phyloP scores from a whole-genome alignment of 1,140 invertebrate species.

The Anoplolepis gracilipes region DNA sequence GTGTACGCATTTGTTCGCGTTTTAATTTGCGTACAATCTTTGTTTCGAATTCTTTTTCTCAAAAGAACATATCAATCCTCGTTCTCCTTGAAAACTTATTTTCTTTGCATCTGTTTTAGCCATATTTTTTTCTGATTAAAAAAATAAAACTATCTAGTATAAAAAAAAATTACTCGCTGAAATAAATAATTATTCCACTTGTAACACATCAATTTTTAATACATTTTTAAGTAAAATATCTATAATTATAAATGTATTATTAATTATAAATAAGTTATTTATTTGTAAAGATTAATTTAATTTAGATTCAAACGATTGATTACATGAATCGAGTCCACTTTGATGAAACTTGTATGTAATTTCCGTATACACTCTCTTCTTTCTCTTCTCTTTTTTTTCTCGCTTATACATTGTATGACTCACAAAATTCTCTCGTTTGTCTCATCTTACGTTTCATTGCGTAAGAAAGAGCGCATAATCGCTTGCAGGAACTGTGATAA shows the following conservation, averaged over 20 bases:
- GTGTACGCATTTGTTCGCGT: conserved; percentile 45
- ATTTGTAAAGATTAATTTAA: neutral
- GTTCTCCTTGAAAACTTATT: neutral
- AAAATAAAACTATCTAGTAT: neutral
- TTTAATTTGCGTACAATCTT: neutral
- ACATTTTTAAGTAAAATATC: neutral
- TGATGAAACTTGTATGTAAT: conserved; percentile 26
- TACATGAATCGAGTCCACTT: conserved; percentile 4
- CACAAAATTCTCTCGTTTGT: conserved; percentile 34
- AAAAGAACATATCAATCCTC: neutral
- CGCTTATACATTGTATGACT: conserved; percentile 14
- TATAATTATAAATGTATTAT: neutral
- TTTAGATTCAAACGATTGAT: neutral
- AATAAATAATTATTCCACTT: conserved; percentile 1
- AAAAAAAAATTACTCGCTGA: neutral
- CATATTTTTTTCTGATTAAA: neutral
- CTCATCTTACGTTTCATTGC: conserved; percentile 49
- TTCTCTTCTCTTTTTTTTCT: neutral
- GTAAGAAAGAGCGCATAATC: conserved; percentile 57
- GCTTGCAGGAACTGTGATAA: conserved; percentile 56
- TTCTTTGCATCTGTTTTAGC: neutral
- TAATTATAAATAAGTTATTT: conserved; percentile 1
- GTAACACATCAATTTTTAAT: neutral
- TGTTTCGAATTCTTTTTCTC: conserved; percentile 13
- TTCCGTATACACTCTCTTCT: neutral